Percentiles rank a stretch among this genome's conserved stretches.
Evolutionary conservation across 2,113 vertebrate species (phyloP).

Genomic region (Hippocampus mohnikei): DNA sequence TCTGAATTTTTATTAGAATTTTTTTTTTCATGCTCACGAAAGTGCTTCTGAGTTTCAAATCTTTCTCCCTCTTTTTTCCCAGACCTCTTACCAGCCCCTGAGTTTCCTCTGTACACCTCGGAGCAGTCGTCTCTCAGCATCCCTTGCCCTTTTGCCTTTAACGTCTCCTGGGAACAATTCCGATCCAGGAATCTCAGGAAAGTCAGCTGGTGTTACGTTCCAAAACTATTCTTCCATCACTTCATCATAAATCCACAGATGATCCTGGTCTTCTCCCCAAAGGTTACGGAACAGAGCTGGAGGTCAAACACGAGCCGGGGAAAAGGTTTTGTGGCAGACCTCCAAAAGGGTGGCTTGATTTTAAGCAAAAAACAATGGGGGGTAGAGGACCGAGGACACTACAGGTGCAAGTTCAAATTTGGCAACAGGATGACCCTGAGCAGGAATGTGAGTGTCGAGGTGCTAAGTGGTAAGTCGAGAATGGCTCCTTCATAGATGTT

Average conservation of each 20-base stretch:
- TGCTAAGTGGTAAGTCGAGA: slow-evolving; percentile 63
- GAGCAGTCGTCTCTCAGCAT: slow-evolving; percentile 10
- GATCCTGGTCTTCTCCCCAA: slow-evolving; percentile 24
- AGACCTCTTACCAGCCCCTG: slow-evolving; percentile 48
- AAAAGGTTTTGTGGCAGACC: accelerated
- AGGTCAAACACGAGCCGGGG: accelerated
- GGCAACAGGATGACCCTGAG: background rate
- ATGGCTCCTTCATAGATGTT: background rate
- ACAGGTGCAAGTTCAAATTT: slow-evolving; percentile 51
- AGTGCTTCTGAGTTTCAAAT: background rate
- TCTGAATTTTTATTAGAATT: too few species aligned
- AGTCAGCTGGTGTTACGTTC: slow-evolving; percentile 55
- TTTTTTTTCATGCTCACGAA: too few species aligned
- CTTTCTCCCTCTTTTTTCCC: slow-evolving; percentile 3
- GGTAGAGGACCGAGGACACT: slow-evolving; percentile 41
- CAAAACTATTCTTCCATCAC: background rate
- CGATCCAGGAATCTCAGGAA: slow-evolving; percentile 3
- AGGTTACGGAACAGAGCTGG: background rate
- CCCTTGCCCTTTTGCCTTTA: slow-evolving; percentile 46
- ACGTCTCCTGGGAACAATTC: slow-evolving; percentile 34
- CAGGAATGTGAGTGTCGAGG: slow-evolving; percentile 36
- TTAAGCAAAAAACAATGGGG: slow-evolving; percentile 8
- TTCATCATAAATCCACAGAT: accelerated
- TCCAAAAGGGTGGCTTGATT: slow-evolving; percentile 19
- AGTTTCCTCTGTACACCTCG: slow-evolving; percentile 42